These are phyloP conservation scores for Columba livia DNA, from an alignment of 2,113 vertebrate species.

Conservation along the genomic window DNA sequence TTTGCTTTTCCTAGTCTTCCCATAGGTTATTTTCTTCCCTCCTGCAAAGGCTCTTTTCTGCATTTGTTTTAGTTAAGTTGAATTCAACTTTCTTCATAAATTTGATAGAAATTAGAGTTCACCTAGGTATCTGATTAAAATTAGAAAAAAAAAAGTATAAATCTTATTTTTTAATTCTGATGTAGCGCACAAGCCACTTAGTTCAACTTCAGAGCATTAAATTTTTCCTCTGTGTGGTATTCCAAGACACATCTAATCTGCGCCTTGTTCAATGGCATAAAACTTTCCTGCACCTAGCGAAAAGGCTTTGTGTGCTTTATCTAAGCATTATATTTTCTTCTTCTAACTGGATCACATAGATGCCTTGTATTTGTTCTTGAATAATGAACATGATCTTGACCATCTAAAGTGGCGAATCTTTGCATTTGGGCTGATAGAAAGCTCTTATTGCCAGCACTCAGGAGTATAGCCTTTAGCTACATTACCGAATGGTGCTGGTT, in stretches of 20 bases:
- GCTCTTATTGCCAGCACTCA: background rate
- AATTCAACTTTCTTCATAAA: background rate
- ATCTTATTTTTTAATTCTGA: background rate
- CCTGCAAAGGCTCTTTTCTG: background rate
- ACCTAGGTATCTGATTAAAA: background rate
- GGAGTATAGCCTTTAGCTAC: background rate
- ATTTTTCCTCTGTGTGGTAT: too few species aligned
- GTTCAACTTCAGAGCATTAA: too few species aligned
- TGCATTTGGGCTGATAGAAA: background rate
- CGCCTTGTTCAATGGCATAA: background rate
- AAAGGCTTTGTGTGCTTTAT: background rate
- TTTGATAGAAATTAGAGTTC: background rate
- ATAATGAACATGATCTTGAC: background rate
- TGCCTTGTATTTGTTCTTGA: background rate
- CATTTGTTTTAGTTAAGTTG: background rate
- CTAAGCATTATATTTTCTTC: background rate
- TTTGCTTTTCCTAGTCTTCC: background rate
- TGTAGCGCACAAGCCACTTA: background rate
- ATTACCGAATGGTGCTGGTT: background rate
- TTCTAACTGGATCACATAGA: accelerated
- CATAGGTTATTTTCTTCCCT: background rate
- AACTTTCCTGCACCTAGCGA: background rate
- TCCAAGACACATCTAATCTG: background rate
- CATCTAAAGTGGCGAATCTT: background rate
- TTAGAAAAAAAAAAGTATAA: background rate